Base-by-base conservation (phyloP, 53 echinoderm and acorn worm species). In the Actinopyga echinites region DNA sequence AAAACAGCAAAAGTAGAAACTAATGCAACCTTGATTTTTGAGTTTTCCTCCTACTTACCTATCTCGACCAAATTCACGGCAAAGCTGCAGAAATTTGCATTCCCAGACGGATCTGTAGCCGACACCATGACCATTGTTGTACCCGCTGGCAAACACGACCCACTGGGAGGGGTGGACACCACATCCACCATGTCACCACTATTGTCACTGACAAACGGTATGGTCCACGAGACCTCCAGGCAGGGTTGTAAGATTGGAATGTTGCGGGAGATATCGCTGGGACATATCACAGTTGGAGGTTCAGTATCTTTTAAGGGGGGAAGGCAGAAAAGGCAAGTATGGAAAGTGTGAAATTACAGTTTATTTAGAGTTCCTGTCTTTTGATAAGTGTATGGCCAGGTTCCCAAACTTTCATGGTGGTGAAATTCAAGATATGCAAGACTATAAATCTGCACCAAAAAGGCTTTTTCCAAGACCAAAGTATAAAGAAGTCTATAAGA, bases 251-350 rank as follows among this genome's bases (percentile, higher is more conserved):
- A 31, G 26, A 77, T 32, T 21, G 54, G 77, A 30, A 77, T 55
- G 77, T 53, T 32, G 13, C 56, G 77, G 26, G 19, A 21, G 28
- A 77, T 56, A 30, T 77, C 56, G 2, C 2, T 29, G 12, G 77
- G 77, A 56, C 77, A 77, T 30, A 77, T 4, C 63, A 63, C n/a
- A 22, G 19, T 71, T 40, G 71, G 71, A 71, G 71, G 71, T 26
- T 71, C 42, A 7, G 20, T 45, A 22, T 71, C 71, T 71, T 5
- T 19, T 71, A 8, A 10, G 38, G 19, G 71, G 2, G 40, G 49
- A 49, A 0, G 17, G 13, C 49, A 49, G 17, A 49, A 1, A 17
- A 15, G 49, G 1, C 1, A 49, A 17, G 17, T n/a, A n/a, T n/a
- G n/a, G n/a, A 17, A 49, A 49, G 49, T 49, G 17, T 49, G 13